Conservation (phyloP, 2,797 vertebrate species). For the Tokudaia tokunoshimensis region DNA sequence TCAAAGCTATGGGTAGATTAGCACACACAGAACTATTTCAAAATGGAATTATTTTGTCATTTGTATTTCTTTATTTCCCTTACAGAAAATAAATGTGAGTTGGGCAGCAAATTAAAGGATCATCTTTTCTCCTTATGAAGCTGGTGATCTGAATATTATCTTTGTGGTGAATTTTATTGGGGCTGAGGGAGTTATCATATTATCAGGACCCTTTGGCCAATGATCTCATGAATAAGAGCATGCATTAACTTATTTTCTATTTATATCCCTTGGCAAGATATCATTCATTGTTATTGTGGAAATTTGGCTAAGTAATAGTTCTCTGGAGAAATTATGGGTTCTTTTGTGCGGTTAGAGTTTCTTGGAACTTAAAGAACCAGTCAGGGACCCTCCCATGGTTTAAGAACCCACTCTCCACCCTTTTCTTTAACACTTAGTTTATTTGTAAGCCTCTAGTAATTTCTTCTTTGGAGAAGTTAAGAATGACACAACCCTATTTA, state of each 20-base stretch:
- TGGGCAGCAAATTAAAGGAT: slow-evolving; percentile 74
- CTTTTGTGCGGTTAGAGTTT: slow-evolving; percentile 74
- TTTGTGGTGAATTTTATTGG: slow-evolving; percentile 78
- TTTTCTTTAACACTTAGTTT: slow-evolving; percentile 61
- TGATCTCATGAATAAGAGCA: slow-evolving; percentile 76
- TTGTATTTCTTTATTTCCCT: slow-evolving; percentile 77
- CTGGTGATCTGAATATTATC: slow-evolving; percentile 74
- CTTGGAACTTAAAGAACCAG: slow-evolving; percentile 38
- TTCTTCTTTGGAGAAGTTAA: slow-evolving; percentile 72
- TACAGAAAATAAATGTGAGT: slow-evolving; percentile 78
- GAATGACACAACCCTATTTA: slow-evolving; percentile 75
- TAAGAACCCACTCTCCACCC: background rate
- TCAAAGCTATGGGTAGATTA: slow-evolving; percentile 76
- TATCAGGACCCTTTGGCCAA: slow-evolving; percentile 71
- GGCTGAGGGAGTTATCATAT: slow-evolving; percentile 75
- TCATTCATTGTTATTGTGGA: slow-evolving; percentile 80
- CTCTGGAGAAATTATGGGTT: slow-evolving; percentile 81
- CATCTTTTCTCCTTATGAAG: slow-evolving; percentile 66
- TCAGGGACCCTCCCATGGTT: background rate
- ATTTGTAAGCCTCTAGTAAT: slow-evolving; percentile 71
- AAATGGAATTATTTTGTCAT: slow-evolving; percentile 79
- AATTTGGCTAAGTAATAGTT: slow-evolving; percentile 82
- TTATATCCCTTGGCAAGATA: slow-evolving; percentile 77
- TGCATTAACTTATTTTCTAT: slow-evolving; percentile 81
- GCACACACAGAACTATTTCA: slow-evolving; percentile 73